Evolutionary conservation across 2,888 invertebrate genomes (phyloP).

Genomic region (Pristionchus exspectatus): DNA sequence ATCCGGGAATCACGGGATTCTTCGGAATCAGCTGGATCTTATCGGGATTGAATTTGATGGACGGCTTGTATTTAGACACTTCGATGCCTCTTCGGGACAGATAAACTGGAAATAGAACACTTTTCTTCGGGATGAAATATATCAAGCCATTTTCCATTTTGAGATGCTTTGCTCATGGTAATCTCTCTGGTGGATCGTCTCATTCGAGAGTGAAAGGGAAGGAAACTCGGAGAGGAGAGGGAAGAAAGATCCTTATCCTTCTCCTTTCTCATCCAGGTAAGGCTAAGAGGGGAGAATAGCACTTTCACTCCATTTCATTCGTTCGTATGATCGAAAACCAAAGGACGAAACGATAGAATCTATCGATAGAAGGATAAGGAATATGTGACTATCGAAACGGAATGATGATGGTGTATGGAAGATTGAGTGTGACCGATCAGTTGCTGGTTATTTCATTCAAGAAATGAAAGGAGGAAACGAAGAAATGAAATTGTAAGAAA

Average conservation of each 20-base stretch:
- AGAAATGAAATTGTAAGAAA: not conserved
- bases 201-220: conserved; percentile 27
- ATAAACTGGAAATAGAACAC: conserved; percentile 68
- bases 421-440: conserved; percentile 10
- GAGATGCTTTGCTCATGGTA: not conserved
- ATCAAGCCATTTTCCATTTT: not conserved
- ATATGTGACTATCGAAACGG: not conserved
- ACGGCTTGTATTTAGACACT: conserved; percentile 75
- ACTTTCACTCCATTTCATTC: conserved; percentile 41
- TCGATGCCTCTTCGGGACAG: conserved; percentile 76
- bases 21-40: conserved; percentile 78
- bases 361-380: not conserved
- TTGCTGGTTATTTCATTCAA: not conserved
- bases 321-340: conserved; percentile 32
- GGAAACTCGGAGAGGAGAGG: conserved; percentile 34
- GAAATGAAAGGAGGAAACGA: not conserved
- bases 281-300: conserved; percentile 41
- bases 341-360: conserved; percentile 33
- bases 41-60: conserved; percentile 78
- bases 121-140: not conserved
- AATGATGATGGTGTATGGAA: not conserved
- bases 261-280: conserved; percentile 39
- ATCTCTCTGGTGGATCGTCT: not conserved
- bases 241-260: conserved; percentile 43
- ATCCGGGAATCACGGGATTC: conserved; percentile 78